Evolutionary conservation across 2,113 vertebrate genomes (phyloP), one percentile per base, ranked within the genome.

Genomic region (Cairina moschata): DNA sequence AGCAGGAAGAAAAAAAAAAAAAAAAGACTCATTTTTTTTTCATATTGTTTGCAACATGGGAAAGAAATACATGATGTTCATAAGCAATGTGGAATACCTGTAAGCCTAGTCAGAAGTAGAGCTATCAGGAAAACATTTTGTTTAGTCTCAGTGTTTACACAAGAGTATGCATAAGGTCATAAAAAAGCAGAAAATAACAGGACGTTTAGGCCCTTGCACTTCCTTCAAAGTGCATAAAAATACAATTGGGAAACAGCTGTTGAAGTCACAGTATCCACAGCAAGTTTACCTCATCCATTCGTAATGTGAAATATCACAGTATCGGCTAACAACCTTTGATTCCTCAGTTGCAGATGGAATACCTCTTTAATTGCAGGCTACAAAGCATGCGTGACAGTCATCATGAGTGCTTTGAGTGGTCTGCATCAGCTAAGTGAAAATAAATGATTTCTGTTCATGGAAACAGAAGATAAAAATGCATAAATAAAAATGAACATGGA

Each of bases 401-500:
- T 76, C 50, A 88, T 38, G 44, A 79, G 48, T 65, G 28, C 34
- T 94, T 91, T 67, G 21, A 80, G 48, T 44, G 55, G 18, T 90
- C 50, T 80, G 9, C 21, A 34, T 69, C 46, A 69, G 17, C 17
- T 79, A 25, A 79, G 34, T 73, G 44, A 58, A 46, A 76, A 75
- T 60, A 29, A 28, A 29, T 48, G 4, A 9, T 6, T 34, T 48
- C 34, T 74, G 55, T 74, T 83, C 13, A 16, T 29, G 5, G 32
- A 58, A 7, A 83, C 34, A 73, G 18, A 56, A 66, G 8, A 69
- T 66, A 85, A 58, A 48, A 60, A 73, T 36, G 18, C 18, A 16
- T 54, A 86, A 88, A 90, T 60, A 68, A 65, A 87, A 90, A 13
- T 2, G 0, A 67, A 76, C 13, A 52, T 52, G 11, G 11, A 17